Evolutionary conservation across 2,113 vertebrate species (phyloP).

Genomic region (Corynorhinus townsendii): DNA sequence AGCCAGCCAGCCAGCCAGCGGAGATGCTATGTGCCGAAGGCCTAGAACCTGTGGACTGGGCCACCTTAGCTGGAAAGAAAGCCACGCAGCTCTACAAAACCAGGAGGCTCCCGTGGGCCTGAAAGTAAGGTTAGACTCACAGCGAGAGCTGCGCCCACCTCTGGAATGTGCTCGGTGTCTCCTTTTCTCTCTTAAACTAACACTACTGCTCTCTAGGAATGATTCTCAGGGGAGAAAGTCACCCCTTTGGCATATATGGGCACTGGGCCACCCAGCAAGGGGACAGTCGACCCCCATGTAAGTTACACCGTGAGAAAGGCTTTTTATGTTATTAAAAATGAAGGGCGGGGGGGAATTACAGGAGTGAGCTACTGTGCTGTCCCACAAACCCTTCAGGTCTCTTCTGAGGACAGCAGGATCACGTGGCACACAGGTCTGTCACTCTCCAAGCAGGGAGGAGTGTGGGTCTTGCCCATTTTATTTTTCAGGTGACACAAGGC

Average conservation of each 20-base stretch:
- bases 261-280: neutral
- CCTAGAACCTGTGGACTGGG: neutral
- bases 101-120: neutral
- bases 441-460: neutral
- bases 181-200: neutral
- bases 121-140: neutral
- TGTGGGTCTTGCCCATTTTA: neutral
- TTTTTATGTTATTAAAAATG: neutral
- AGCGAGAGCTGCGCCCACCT: neutral
- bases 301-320: neutral
- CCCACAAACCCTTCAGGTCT: neutral
- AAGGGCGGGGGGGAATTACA: accelerated
- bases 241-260: neutral
- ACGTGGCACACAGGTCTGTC: neutral
- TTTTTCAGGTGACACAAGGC: neutral
- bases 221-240: neutral
- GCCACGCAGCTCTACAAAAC: neutral
- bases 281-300: neutral
- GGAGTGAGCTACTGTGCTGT: neutral
- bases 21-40: neutral
- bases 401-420: neutral
- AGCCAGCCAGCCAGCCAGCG: too few relatives aligned
- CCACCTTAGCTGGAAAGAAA: neutral
- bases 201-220: neutral
- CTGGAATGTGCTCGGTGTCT: neutral